Evolutionary conservation across 2,113 vertebrate species (phyloP).

Genomic region (Callipepla californica): DNA sequence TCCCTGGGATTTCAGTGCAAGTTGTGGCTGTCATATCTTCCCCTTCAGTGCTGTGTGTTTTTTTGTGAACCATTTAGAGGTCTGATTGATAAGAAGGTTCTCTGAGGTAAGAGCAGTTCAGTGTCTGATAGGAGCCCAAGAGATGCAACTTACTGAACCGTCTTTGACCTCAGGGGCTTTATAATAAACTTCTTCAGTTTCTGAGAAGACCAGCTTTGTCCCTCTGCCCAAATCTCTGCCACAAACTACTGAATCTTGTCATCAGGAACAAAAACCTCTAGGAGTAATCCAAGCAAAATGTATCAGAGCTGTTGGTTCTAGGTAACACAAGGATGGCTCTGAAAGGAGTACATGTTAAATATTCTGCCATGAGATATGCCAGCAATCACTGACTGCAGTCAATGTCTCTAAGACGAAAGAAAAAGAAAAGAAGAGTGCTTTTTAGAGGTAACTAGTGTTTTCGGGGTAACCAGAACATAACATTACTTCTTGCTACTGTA

Average conservation of each 20-base stretch:
- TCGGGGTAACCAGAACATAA: background rate
- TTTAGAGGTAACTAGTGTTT: background rate
- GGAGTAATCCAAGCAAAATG: background rate
- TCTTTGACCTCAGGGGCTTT: background rate
- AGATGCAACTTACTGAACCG: background rate
- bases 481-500: background rate
- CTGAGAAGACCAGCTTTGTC: background rate
- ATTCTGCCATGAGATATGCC: background rate
- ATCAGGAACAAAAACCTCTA: background rate
- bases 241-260: background rate
- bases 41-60: background rate
- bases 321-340: background rate
- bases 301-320: background rate
- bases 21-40: background rate
- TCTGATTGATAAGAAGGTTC: background rate
- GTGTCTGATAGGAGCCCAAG: fast-evolving
- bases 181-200: background rate
- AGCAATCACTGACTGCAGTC: background rate
- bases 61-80: background rate
- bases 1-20: background rate
- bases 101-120: background rate
- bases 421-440: background rate
- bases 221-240: background rate
- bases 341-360: background rate
- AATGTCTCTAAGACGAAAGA: background rate